Percentiles rank a stretch among this genome's conserved stretches.
These are phyloP conservation scores for Laupala kohalensis DNA, from an alignment of 1,140 invertebrate species.

Conservation along the genomic window DNA sequence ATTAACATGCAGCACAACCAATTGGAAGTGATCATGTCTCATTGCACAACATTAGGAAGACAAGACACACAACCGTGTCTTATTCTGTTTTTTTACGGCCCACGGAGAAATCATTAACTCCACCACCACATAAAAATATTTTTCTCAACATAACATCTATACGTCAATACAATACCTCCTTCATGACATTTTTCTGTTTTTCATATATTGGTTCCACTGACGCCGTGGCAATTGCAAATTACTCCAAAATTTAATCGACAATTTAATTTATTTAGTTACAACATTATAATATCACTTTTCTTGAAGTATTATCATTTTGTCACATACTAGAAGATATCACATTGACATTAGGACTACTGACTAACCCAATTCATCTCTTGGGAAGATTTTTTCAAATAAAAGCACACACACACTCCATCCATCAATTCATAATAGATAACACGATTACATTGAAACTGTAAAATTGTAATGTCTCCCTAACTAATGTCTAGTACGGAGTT, in stretches of 20 bases:
- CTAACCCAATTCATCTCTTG: too few relatives aligned
- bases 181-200: background rate
- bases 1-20: background rate
- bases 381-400: too few relatives aligned
- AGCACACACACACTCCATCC: too few relatives aligned
- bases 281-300: too few relatives aligned
- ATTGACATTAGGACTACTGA: too few relatives aligned
- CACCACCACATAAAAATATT: background rate
- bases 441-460: too few relatives aligned
- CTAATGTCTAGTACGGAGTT: too few relatives aligned
- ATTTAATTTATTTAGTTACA: too few relatives aligned
- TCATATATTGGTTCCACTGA: background rate
- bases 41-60: background rate
- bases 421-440: too few relatives aligned
- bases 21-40: background rate
- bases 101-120: background rate
- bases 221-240: background rate
- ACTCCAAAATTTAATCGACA: background rate
- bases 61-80: background rate
- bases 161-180: background rate
- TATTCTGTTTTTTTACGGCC: background rate
- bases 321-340: too few relatives aligned
- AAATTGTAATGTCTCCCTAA: too few relatives aligned
- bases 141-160: background rate
- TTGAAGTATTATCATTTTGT: too few relatives aligned